Conservation (phyloP, 2,797 vertebrate species). For the Cyclura pinguis region DNA sequence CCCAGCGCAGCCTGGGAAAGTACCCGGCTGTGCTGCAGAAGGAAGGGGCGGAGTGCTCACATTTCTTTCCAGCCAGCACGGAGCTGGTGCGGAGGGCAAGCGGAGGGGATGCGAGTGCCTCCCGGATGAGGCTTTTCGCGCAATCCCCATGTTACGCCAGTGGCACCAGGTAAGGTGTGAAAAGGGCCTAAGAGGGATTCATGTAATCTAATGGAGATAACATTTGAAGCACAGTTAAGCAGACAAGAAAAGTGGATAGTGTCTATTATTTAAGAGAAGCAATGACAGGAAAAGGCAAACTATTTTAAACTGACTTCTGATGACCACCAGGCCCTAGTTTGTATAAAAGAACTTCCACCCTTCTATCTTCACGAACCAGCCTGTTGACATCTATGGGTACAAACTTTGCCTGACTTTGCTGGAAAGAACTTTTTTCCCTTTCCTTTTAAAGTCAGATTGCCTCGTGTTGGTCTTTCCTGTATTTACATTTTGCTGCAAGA, state of each 20-base stretch:
- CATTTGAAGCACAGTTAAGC: not conserved
- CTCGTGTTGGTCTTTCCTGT: not conserved
- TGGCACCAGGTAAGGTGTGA: too few relatives aligned
- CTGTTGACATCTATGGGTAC: constrained; percentile 2
- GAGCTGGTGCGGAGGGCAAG: too few relatives aligned
- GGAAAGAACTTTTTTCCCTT: not conserved
- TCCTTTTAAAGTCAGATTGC: not conserved
- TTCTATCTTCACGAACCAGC: constrained; percentile 9
- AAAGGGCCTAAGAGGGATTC: not conserved
- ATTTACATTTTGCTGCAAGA: not conserved
- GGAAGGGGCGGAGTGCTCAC: too few relatives aligned
- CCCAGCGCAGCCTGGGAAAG: too few relatives aligned
- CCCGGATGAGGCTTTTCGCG: too few relatives aligned
- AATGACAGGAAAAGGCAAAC: not conserved
- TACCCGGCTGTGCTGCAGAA: too few relatives aligned
- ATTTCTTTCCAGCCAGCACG: too few relatives aligned
- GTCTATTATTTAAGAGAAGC: not conserved
- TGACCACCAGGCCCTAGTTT: not conserved
- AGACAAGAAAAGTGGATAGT: not conserved
- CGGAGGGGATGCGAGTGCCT: too few relatives aligned
- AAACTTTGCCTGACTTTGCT: constrained; percentile 8
- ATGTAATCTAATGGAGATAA: not conserved
- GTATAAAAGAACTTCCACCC: constrained; percentile 7
- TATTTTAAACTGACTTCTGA: not conserved
- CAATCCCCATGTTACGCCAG: too few relatives aligned